Percentiles rank a stretch among this genome's conserved stretches.
These are phyloP conservation scores for Eurytoma adleriae DNA, from an alignment of 2,888 invertebrate species.

Conservation along the genomic window DNA sequence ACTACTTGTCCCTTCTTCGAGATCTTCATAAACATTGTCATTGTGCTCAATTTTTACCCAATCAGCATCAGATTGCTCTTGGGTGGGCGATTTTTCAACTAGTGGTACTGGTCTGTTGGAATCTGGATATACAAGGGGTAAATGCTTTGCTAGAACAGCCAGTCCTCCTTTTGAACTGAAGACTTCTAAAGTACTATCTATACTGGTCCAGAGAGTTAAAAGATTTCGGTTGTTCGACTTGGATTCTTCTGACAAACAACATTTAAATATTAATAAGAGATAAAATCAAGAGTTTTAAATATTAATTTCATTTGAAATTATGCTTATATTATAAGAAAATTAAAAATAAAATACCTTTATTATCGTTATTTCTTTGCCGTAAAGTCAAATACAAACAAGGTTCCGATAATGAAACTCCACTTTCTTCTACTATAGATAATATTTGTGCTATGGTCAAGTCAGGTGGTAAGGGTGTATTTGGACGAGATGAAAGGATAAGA, in stretches of 20 bases:
- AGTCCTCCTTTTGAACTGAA: conserved; percentile 94
- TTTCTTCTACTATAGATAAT: conserved; percentile 78
- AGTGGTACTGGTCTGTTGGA: conserved; percentile 78
- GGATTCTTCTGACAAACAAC: conserved; percentile 63
- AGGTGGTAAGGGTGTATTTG: conserved; percentile 77
- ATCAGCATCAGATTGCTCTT: conserved; percentile 78
- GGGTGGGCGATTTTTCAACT: conserved; percentile 79
- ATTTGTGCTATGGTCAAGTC: conserved; percentile 81
- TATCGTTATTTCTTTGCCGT: conserved; percentile 65
- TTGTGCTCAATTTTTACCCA: conserved; percentile 81
- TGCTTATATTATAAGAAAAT: background rate
- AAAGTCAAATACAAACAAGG: conserved; percentile 76
- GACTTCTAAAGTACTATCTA: conserved; percentile 84
- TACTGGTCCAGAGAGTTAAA: conserved; percentile 58
- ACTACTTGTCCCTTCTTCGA: conserved; percentile 78
- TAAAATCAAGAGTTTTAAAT: background rate
- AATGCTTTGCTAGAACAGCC: conserved; percentile 90
- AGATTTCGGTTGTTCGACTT: conserved; percentile 62
- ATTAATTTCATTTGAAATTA: background rate
- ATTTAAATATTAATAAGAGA: background rate
- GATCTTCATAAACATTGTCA: conserved; percentile 81
- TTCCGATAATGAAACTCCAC: conserved; percentile 77
- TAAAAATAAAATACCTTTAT: conserved; percentile 42
- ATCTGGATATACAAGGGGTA: conserved; percentile 93
- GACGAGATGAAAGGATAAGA: conserved; percentile 74